Base-by-base conservation (phyloP, 2,113 vertebrate genomes). In the Heterocephalus glaber region DNA sequence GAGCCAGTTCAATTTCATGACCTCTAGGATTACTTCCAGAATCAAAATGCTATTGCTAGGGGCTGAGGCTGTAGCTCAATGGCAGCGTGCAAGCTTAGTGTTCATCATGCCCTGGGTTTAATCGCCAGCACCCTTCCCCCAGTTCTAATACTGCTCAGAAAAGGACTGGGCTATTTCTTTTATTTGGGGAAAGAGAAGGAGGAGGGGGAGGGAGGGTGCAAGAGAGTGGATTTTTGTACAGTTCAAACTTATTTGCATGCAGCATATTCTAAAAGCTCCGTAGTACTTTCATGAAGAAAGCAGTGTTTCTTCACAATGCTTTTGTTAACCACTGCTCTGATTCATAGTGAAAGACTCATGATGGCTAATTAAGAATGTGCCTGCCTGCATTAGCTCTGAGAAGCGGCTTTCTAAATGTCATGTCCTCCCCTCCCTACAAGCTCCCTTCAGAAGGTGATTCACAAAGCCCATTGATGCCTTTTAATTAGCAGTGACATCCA, bases 151-250 rank as follows among this genome's bases (percentile, higher is more conserved):
- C 13, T 47, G 44, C 72, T 47, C 72, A 47, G 41, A 16, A 30
- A 44, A 47, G 26, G 13, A 30, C 26, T 47, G 72, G 41, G 13
- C 26, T 30, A 14, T 47, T 28, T 47, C n/a, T 30, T 30, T 49
- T 16, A 12, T 30, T 76, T 28, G 44, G 74, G 5, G 44, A 38
- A 17, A 8, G 28, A 77, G 47, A 49, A 38, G n/a, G 17, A 47
- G 26, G 26, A 47, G 65, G 61, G n/a, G 89, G 86, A 81, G 20
- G 72, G 26, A 30, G 41, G 12, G 30, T 14, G 47, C 8, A 44
- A 86, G 74, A 66, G 58, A 81, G 35, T 79, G 60, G n/a, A 30
- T 79, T 92, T 97, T 61, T 85, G 20, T 74, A 61, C 90, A 85
- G 49, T 35, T 63, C n/a, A 35, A 47, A 58, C 47, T 54, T 77